Percentiles rank a stretch among this genome's conserved stretches.
Evolutionary conservation across 2,797 vertebrate genomes (phyloP).

Genomic region (Malacoraja senta): DNA sequence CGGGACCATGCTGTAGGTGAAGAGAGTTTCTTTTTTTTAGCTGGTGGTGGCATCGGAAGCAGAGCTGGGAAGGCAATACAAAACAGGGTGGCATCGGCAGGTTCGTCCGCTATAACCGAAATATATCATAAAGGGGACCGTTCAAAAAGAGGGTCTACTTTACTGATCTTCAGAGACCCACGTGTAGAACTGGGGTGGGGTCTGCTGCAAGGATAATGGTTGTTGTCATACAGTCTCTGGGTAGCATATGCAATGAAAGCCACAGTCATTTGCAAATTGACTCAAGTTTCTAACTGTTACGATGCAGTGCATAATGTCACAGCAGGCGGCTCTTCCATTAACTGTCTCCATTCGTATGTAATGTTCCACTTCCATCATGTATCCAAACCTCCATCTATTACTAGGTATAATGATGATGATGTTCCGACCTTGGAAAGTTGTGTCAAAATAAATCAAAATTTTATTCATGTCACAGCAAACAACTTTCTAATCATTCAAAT

Average conservation of each 20-base stretch:
- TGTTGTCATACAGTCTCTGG: not conserved
- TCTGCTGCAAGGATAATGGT: not conserved
- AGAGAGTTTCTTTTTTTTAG: too few species aligned
- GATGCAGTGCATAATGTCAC: not conserved
- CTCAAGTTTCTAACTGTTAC: not conserved
- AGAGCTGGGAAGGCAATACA: too few species aligned
- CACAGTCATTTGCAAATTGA: not conserved
- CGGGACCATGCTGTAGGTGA: too few species aligned
- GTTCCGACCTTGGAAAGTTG: not conserved
- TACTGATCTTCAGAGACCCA: not conserved
- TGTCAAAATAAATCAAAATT: not conserved
- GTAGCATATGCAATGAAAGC: not conserved
- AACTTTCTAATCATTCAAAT: not conserved
- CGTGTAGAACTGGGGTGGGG: not conserved
- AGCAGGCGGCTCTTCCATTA: not conserved
- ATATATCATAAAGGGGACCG: too few species aligned
- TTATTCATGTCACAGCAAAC: not conserved
- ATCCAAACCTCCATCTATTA: not conserved
- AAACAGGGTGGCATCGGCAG: too few species aligned
- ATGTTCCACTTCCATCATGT: conserved; percentile 3
- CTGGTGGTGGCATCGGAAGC: too few species aligned
- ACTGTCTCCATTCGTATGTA: not conserved
- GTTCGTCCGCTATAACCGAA: too few species aligned
- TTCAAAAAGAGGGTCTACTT: too few species aligned
- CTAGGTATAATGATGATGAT: not conserved